Conservation (phyloP, 2,797 vertebrate genomes). For the Phaenicophaeus curvirostris region DNA sequence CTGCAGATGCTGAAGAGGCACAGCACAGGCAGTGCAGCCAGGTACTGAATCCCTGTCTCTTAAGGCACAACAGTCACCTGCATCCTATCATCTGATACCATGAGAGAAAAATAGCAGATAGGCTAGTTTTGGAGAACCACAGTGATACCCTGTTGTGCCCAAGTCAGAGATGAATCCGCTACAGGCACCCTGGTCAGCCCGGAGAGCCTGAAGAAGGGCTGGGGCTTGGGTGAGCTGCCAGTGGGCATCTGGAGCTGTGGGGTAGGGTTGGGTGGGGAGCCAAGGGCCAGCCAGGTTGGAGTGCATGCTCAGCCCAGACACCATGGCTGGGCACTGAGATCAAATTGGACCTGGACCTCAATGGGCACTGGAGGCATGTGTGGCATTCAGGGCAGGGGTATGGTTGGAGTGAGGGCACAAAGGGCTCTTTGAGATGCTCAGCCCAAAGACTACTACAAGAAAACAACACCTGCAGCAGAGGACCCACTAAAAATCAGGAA, state of each 20-base stretch:
- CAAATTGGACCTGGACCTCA: not conserved
- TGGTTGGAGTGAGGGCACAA: not conserved
- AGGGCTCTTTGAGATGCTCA: not conserved
- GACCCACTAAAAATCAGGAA: not conserved
- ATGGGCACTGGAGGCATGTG: fast-evolving
- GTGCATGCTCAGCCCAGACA: not conserved
- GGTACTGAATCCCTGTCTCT: not conserved
- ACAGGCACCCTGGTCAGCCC: not conserved
- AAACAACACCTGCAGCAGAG: not conserved
- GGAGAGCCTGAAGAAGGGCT: not conserved
- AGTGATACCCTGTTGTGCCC: not conserved
- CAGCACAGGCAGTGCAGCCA: not conserved
- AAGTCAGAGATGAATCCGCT: not conserved
- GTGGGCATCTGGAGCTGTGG: not conserved
- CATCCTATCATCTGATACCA: not conserved
- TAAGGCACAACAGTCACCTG: not conserved
- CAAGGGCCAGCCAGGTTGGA: not conserved
- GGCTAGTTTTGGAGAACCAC: not conserved
- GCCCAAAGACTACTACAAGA: not conserved
- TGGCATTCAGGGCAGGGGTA: not conserved
- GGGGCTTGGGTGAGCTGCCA: not conserved
- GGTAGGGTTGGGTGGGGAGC: not conserved
- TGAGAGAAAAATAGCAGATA: fast-evolving
- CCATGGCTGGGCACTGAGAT: not conserved
- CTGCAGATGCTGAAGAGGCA: not conserved